phyloP scores from a whole-genome alignment of 2,888 invertebrate species.

The Tuberolachnus salignus region DNA sequence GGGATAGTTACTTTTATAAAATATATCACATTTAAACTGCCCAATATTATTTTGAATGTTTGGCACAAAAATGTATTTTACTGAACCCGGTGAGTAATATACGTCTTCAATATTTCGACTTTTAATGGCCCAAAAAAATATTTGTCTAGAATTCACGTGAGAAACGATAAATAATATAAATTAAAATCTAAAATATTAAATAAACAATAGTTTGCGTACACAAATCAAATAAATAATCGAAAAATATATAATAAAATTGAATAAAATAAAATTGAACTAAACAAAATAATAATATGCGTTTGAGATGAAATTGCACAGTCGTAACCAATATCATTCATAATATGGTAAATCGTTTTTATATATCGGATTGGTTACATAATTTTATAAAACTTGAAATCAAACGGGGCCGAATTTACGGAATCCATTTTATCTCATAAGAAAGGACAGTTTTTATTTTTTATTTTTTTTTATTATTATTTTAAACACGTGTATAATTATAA shows the following conservation, averaged over 20 bases:
- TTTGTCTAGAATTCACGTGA: constrained; percentile 36
- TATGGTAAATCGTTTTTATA: constrained; percentile 12
- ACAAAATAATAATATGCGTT: constrained; percentile 56
- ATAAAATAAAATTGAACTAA: constrained; percentile 57
- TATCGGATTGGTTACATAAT: not conserved
- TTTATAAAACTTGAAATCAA: not conserved
- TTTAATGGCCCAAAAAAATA: constrained; percentile 47
- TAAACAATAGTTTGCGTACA: constrained; percentile 51
- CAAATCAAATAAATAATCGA: constrained; percentile 57
- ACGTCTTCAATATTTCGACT: constrained; percentile 6
- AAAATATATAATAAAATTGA: constrained; percentile 53
- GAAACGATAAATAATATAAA: constrained; percentile 22
- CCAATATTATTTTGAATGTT: constrained; percentile 38
- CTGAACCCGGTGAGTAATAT: constrained; percentile 21
- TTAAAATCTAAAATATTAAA: constrained; percentile 54
- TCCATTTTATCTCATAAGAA: not conserved
- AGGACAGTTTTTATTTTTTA: too few species aligned
- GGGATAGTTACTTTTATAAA: constrained; percentile 46
- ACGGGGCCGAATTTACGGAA: not conserved
- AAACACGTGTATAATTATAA: not conserved
- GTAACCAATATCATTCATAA: constrained; percentile 19
- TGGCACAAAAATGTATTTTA: constrained; percentile 49
- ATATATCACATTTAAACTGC: constrained; percentile 54
- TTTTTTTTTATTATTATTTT: too few species aligned
- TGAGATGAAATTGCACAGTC: constrained; percentile 49